Conservation (phyloP, 2,888 invertebrate genomes). For the Aplocera efformata region DNA sequence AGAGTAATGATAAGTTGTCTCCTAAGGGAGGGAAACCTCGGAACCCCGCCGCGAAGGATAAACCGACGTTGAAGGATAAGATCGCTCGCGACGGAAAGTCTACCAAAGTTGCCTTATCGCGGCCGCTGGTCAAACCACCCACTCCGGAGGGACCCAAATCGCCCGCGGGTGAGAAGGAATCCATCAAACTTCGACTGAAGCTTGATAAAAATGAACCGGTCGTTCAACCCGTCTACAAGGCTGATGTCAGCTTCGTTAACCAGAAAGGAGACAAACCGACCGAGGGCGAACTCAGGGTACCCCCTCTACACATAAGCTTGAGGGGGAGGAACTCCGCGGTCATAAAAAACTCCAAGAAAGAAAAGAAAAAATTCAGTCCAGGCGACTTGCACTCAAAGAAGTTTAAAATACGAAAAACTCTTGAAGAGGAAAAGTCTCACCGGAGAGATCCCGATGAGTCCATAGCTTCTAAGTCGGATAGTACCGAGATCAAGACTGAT, state of each 20-base stretch:
- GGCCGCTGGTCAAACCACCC: slow-evolving; percentile 46
- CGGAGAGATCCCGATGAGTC: slow-evolving; percentile 60
- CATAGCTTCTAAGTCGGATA: slow-evolving; percentile 53
- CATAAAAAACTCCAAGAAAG: slow-evolving; percentile 88
- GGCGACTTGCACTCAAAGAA: slow-evolving; percentile 77
- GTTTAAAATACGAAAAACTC: slow-evolving; percentile 70
- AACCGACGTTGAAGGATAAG: slow-evolving; percentile 66
- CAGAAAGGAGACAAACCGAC: slow-evolving; percentile 71
- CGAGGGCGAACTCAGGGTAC: slow-evolving; percentile 89
- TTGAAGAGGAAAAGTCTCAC: slow-evolving; percentile 63
- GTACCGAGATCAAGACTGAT: slow-evolving; percentile 65
- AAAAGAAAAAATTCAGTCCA: slow-evolving; percentile 78
- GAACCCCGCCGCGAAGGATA: slow-evolving; percentile 60
- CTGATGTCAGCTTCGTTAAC: slow-evolving; percentile 87
- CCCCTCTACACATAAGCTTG: slow-evolving; percentile 92
- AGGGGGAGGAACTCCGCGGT: slow-evolving; percentile 92
- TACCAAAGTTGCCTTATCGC: slow-evolving; percentile 65
- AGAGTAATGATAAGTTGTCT: slow-evolving; percentile 56
- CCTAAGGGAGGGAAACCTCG: slow-evolving; percentile 68
- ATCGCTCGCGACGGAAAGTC: slow-evolving; percentile 62
- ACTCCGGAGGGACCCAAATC: slow-evolving; percentile 58
- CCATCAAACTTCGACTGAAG: slow-evolving; percentile 90
- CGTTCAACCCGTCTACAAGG: slow-evolving; percentile 88
- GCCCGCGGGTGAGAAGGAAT: slow-evolving; percentile 81
- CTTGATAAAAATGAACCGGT: slow-evolving; percentile 91